Percentiles rank a stretch among this genome's conserved stretches.
These are phyloP conservation scores for Eudemis profundana DNA, from an alignment of 2,888 invertebrate genomes.

Conservation along the genomic window DNA sequence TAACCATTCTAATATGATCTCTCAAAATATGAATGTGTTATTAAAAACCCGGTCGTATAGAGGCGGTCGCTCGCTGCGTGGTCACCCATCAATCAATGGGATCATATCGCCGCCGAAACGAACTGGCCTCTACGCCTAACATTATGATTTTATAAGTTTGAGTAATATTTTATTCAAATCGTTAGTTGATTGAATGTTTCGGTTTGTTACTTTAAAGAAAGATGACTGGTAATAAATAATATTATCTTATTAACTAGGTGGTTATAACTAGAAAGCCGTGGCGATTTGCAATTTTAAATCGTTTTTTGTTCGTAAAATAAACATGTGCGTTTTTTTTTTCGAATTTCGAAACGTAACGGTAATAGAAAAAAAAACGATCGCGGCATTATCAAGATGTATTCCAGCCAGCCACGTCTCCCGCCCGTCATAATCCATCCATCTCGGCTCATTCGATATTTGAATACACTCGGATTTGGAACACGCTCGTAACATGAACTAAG, in stretches of 20 bases:
- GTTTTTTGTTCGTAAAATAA: slow-evolving; percentile 38
- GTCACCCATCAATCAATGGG: slow-evolving; percentile 85
- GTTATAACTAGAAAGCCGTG: slow-evolving; percentile 38
- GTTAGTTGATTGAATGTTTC: slow-evolving; percentile 80
- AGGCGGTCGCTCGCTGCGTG: slow-evolving; percentile 64
- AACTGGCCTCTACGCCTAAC: slow-evolving; percentile 67
- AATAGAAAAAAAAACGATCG: slow-evolving; percentile 55
- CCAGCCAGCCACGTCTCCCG: slow-evolving; percentile 66
- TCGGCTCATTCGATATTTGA: slow-evolving; percentile 80
- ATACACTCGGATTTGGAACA: slow-evolving; percentile 83
- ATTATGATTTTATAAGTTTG: slow-evolving; percentile 82
- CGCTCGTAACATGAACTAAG: slow-evolving; percentile 80
- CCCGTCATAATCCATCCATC: slow-evolving; percentile 75
- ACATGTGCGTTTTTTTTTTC: slow-evolving; percentile 43
- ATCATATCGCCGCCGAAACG: slow-evolving; percentile 80
- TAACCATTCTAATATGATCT: slow-evolving; percentile 64
- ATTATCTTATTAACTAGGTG: slow-evolving; percentile 44
- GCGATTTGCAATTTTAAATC: slow-evolving; percentile 42
- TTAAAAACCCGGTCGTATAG: slow-evolving; percentile 36
- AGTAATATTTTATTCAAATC: slow-evolving; percentile 84
- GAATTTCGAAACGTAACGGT: slow-evolving; percentile 42
- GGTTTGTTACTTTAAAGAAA: slow-evolving; percentile 60
- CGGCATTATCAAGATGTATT: slow-evolving; percentile 66
- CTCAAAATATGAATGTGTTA: slow-evolving; percentile 42
- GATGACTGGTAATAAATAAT: slow-evolving; percentile 50